Percentiles rank a stretch among this genome's conserved stretches.
These are phyloP conservation scores for Linepithema humile DNA, from an alignment of 1,140 invertebrate genomes.

Conservation along the genomic window DNA sequence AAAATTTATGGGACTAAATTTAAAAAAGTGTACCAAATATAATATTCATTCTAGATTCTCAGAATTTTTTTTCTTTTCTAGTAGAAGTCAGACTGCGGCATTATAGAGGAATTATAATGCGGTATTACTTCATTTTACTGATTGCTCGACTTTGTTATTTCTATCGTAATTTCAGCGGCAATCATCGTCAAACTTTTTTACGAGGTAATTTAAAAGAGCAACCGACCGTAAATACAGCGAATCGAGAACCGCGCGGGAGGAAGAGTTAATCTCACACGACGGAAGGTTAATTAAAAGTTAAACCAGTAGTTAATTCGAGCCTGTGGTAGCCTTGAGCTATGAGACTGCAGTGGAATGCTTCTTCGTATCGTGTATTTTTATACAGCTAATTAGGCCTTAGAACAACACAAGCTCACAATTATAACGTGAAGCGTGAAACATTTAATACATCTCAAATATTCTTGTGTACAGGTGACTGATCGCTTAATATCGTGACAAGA, in stretches of 20 bases:
- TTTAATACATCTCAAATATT: background rate
- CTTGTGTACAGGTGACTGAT: constrained; percentile 19
- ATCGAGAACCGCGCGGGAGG: background rate
- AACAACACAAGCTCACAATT: background rate
- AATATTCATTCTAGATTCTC: too few species aligned
- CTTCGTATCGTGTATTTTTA: background rate
- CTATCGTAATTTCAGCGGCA: constrained; percentile 15
- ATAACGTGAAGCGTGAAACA: background rate
- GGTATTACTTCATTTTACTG: constrained; percentile 12
- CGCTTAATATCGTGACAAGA: background rate
- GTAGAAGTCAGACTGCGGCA: constrained; percentile 24
- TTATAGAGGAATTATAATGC: background rate
- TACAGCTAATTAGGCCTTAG: background rate
- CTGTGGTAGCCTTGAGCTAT: background rate
- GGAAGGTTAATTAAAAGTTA: constrained; percentile 35
- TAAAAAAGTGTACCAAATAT: too few species aligned
- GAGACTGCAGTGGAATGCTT: background rate
- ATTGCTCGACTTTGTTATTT: constrained; percentile 35
- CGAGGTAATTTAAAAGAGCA: constrained; percentile 16
- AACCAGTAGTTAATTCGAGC: background rate
- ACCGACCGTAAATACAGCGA: constrained; percentile 28
- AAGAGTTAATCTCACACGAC: constrained; percentile 37
- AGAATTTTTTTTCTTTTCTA: background rate
- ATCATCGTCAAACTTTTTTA: constrained; percentile 4
- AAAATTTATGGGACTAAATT: too few species aligned